Base-by-base conservation (phyloP, 1,140 invertebrate genomes). In the Nomia melanderi region DNA sequence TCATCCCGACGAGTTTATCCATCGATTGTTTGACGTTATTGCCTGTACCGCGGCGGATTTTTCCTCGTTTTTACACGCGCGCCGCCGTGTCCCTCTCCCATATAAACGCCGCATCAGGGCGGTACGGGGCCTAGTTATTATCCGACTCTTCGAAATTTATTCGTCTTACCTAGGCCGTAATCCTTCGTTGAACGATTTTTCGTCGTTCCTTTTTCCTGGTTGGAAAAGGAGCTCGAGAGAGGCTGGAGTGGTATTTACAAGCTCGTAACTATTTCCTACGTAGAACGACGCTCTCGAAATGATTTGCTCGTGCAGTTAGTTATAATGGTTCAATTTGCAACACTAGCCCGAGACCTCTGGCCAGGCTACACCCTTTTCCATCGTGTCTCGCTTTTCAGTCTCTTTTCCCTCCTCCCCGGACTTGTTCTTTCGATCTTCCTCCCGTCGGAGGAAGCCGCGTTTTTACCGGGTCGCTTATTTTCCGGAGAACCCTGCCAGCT, bases 261-360 rank as follows among this genome's bases (percentile, higher is more conserved):
- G 56, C 59, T 71, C 60, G 73, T 50, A 50, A 50, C 47, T 50
- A 50, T 70, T 74, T 23, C 14, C 44, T 20, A 27, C 23, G 3
- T 53, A 20, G 41, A n/a, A 14, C 33, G 36, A 17, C 29, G 23
- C 44, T 41, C 29, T 76, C 47, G 56, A 67, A 69, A 75, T 60
- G 69, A 85, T 83, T 85, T 76, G 74, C 74, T 75, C 66, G 67
- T 53, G 47, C 67, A 80, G 62, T 69, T 81, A 77, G 77, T 79
- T 56, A 33, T 77, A 77, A 84, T 83, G 83, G 77, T 83, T 83
- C 79, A 87, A 89, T 88, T 85, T 87, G 82, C 80, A 81, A 66
- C 80, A 65, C 47, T 66, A 31, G 23, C 25, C 39, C 20, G n/a
- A n/a, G n/a, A n/a, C 53, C 14, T 23, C 17, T 5, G 17, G 20